Evolutionary conservation across 2,888 invertebrate genomes (phyloP), one percentile per base, ranked within the genome.

Genomic region (Atethmia centrago): DNA sequence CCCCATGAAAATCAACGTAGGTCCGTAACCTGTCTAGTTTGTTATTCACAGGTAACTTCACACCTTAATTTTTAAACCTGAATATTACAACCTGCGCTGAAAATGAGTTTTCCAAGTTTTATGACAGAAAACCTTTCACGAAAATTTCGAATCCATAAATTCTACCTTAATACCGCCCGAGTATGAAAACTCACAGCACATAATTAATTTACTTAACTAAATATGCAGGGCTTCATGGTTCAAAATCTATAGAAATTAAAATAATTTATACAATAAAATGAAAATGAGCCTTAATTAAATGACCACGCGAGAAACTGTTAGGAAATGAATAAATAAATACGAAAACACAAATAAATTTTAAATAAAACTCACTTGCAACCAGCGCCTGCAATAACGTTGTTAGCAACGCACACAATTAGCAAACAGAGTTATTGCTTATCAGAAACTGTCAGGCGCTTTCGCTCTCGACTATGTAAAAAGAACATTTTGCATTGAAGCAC

Each of bases 341-440:
- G 51, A 53, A 31, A 31, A 25, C 12, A 53, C 1, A 3, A 36
- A 49, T 47, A 28, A 56, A 16, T 19, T 51, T 3, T 14, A 25
- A 78, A 62, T 49, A 49, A 51, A 78, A 70, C 0, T 16, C 47
- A 40, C 3, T 45, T 9, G 14, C 21, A 42, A n/a, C 12, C 28
- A 58, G 31, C 73, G 77, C 86, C 87, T 82, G 63, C 64, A 64
- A 61, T 53, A 84, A 87, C 73, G 83, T 77, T 82, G 77, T 63
- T 81, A 86, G 87, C 87, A 88, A 83, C 79, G 68, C 72, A 78
- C 81, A 85, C 87, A 90, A 89, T 88, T 88, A 87, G 80, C 71
- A 84, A 80, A 83, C 64, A 25, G 66, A 65, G 71, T 67, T 74
- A 77, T 90, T 89, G 90, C 91, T 90, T 92, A 92, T 92, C 92